Evolutionary conservation across 2,797 vertebrate genomes (phyloP).

Genomic region (Zenarchopterus dispar): DNA sequence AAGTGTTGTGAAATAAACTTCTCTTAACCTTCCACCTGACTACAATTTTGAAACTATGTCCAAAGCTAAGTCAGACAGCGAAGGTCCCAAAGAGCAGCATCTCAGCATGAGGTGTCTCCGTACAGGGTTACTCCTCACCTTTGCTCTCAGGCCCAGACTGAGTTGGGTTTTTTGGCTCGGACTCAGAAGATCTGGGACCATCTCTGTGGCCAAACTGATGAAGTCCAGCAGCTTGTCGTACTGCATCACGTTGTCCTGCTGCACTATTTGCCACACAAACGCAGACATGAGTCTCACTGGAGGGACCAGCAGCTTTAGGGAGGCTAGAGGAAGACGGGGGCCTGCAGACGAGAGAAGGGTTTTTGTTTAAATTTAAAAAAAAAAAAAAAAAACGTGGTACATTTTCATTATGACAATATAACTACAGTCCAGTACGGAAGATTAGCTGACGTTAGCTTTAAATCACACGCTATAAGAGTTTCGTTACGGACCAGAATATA

Average conservation of each 20-base stretch:
- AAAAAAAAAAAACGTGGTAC: no score
- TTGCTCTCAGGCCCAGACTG: conserved; percentile 69
- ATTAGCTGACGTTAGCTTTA: conserved; percentile 25
- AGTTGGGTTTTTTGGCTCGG: conserved; percentile 62
- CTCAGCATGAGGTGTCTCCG: no score
- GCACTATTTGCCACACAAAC: conserved; percentile 60
- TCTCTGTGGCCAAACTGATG: conserved; percentile 62
- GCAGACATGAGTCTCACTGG: conserved; percentile 73
- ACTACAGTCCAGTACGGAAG: neutral
- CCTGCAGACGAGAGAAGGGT: conserved; percentile 13
- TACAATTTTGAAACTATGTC: no score
- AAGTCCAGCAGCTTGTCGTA: conserved; percentile 75
- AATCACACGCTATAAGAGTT: neutral
- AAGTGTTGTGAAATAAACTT: no score
- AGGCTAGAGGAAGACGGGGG: conserved; percentile 48
- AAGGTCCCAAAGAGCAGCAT: no score
- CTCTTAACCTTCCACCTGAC: no score
- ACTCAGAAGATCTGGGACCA: conserved; percentile 71
- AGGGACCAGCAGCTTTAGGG: conserved; percentile 70
- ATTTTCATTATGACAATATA: neutral
- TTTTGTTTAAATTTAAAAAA: no score
- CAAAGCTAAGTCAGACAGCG: no score
- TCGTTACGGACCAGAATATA: neutral
- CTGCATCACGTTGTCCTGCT: conserved; percentile 63
- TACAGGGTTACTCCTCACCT: conserved; percentile 46